Percentiles rank a stretch among this genome's conserved stretches.
Evolutionary conservation across 1,140 invertebrate genomes (phyloP).

Genomic region (Achatina immaculata): DNA sequence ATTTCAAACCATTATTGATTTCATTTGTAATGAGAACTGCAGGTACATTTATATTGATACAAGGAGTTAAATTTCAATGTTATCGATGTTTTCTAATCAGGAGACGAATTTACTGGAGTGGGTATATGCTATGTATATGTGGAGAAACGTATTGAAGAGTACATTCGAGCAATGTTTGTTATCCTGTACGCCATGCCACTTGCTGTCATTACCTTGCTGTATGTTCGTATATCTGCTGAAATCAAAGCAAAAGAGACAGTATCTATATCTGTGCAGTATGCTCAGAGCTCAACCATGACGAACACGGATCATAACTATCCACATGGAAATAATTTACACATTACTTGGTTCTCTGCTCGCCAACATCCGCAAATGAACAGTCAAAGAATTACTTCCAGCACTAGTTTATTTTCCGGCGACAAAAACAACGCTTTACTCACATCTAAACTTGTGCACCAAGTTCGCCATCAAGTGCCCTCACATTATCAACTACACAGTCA

Average conservation of each 20-base stretch:
- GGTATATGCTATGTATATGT: conserved; percentile 69
- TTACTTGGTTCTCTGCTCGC: neutral
- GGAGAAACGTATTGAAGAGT: conserved; percentile 70
- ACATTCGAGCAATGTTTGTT: conserved; percentile 69
- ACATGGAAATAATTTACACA: neutral
- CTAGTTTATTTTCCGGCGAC: neutral
- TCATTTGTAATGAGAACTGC: too few relatives aligned
- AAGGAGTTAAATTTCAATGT: too few relatives aligned
- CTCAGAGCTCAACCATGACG: conserved; percentile 71
- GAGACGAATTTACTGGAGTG: conserved; percentile 57
- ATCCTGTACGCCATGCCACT: conserved; percentile 78
- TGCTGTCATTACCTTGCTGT: conserved; percentile 76
- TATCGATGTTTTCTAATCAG: conserved; percentile 17
- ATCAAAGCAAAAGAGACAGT: conserved; percentile 74
- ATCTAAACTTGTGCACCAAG: neutral
- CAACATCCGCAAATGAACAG: neutral
- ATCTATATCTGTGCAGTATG: conserved; percentile 70
- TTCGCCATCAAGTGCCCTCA: conserved; percentile 44
- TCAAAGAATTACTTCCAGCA: too few relatives aligned
- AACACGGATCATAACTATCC: neutral
- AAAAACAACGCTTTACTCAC: neutral
- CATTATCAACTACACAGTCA: neutral
- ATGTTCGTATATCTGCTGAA: conserved; percentile 77
- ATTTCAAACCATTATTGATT: too few relatives aligned
- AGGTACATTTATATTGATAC: too few relatives aligned